Conservation (phyloP, 1,140 invertebrate genomes). For the Mercenaria mercenaria region DNA sequence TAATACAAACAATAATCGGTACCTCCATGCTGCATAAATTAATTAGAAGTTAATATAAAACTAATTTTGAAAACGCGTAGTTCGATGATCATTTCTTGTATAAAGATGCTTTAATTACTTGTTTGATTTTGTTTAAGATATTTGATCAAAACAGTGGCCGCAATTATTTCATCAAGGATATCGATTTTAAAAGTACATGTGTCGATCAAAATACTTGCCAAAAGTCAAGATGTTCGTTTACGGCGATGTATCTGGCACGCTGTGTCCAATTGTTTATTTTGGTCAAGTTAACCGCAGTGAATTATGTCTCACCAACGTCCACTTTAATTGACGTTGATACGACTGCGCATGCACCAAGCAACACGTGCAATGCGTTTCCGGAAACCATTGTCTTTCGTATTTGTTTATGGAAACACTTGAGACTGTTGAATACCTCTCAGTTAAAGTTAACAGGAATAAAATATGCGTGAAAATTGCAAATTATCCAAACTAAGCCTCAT, state of each 20-base stretch:
- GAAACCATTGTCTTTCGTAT: constrained; percentile 3
- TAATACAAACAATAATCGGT: neutral
- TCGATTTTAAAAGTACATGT: neutral
- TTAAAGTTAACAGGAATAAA: neutral
- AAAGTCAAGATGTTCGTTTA: constrained; percentile 9
- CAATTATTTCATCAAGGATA: too few relatives aligned
- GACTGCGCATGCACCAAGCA: constrained; percentile 36
- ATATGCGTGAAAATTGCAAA: neutral
- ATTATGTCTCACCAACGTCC: constrained; percentile 13
- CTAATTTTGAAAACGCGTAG: neutral
- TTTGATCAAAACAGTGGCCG: neutral
- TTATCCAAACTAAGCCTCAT: neutral
- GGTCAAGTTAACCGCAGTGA: constrained; percentile 37
- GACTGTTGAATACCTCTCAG: constrained; percentile 8
- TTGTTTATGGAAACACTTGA: constrained; percentile 65
- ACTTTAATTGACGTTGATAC: constrained; percentile 14
- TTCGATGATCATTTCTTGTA: neutral
- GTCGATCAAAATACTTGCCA: neutral
- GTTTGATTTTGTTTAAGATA: neutral
- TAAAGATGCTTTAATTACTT: neutral
- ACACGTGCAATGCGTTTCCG: constrained; percentile 8
- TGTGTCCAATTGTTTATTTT: constrained; percentile 39
- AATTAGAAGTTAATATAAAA: neutral
- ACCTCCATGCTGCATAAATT: neutral
- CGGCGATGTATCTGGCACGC: neutral